phyloP scores from a whole-genome alignment of 2,113 vertebrate species.

The Strigops habroptila region DNA sequence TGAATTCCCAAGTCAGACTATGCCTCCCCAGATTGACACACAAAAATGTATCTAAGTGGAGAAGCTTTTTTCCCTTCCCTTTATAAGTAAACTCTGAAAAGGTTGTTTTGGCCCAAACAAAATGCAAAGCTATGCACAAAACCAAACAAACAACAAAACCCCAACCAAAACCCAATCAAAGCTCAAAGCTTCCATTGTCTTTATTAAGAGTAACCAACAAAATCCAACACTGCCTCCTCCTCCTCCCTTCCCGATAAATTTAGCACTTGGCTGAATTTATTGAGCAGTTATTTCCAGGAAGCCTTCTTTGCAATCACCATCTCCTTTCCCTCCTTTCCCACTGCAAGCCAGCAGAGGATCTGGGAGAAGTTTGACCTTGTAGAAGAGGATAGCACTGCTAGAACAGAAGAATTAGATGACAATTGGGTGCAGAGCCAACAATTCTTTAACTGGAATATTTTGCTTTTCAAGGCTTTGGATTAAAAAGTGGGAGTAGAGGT shows the following conservation, averaged over 20 bases:
- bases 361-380: neutral
- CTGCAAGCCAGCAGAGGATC: neutral
- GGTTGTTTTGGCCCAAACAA: neutral
- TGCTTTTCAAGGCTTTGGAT: neutral
- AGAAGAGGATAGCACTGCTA: neutral
- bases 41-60: fast-evolving
- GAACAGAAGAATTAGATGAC: neutral
- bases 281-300: neutral
- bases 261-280: neutral
- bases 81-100: neutral
- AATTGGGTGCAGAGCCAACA: neutral
- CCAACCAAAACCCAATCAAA: neutral
- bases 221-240: neutral
- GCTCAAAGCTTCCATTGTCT: neutral
- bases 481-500: neutral
- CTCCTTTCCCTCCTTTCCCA: neutral
- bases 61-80: neutral
- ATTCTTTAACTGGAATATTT: neutral
- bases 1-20: neutral
- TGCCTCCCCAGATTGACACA: neutral
- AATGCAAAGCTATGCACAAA: neutral
- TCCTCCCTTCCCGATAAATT: neutral
- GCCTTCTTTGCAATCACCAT: neutral
- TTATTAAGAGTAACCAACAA: neutral
- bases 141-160: neutral